These are phyloP conservation scores for Trinorchestia longiramus DNA, from an alignment of 1,140 invertebrate genomes.

Conservation along the genomic window DNA sequence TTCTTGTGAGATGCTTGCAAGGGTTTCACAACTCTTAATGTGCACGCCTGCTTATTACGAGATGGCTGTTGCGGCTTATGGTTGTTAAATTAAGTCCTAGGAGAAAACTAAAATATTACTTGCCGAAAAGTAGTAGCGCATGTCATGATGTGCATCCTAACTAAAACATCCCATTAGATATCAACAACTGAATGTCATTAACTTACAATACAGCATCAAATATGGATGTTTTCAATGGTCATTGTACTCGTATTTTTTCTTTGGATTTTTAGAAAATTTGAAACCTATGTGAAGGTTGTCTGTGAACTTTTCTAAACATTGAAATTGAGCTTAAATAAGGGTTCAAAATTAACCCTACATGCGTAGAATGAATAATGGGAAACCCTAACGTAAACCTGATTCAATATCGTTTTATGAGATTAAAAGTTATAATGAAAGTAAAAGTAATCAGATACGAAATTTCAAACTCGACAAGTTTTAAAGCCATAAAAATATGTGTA, in stretches of 20 bases:
- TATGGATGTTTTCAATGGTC: too few relatives aligned
- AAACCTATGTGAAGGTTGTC: not conserved
- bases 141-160: not conserved
- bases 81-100: not conserved
- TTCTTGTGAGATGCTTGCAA: not conserved
- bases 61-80: not conserved
- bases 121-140: not conserved
- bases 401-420: not conserved
- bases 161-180: not conserved
- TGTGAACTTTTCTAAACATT: not conserved
- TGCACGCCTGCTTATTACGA: not conserved
- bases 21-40: not conserved
- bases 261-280: not conserved
- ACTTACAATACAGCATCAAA: too few relatives aligned
- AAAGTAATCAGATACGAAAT: not conserved
- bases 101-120: not conserved
- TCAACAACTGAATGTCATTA: not conserved
- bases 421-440: not conserved
- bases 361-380: not conserved
- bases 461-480: not conserved
- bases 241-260: not conserved
- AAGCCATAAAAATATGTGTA: not conserved
- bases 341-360: not conserved
- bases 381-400: not conserved
- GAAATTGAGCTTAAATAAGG: not conserved